These are phyloP conservation scores for Apomyelois bistriatella DNA, from an alignment of 2,888 invertebrate species.

Conservation along the genomic window DNA sequence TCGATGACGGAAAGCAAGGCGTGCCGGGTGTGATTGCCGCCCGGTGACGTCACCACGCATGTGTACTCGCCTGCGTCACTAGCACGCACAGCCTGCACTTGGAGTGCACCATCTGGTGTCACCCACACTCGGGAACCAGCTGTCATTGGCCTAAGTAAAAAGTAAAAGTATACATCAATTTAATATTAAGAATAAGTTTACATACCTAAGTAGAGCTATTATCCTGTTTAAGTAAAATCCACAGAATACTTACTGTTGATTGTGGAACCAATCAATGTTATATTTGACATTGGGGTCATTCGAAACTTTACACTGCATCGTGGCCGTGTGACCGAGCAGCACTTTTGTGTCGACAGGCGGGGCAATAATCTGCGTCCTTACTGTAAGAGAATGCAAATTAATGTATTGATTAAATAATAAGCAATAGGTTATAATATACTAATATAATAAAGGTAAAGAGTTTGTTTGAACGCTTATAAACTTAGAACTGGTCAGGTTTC, in stretches of 20 bases:
- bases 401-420: too few species aligned
- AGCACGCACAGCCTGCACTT: slow-evolving; percentile 92
- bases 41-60: slow-evolving; percentile 93
- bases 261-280: slow-evolving; percentile 93
- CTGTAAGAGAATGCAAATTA: slow-evolving; percentile 66
- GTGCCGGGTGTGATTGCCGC: slow-evolving; percentile 94
- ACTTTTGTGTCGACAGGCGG: slow-evolving; percentile 96
- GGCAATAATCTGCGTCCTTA: slow-evolving; percentile 95
- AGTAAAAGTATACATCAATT: neutral
- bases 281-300: slow-evolving; percentile 93
- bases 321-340: slow-evolving; percentile 94
- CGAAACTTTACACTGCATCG: slow-evolving; percentile 95
- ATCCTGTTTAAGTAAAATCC: slow-evolving; percentile 13
- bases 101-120: slow-evolving; percentile 90
- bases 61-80: slow-evolving; percentile 97
- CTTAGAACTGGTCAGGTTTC: too few species aligned
- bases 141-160: slow-evolving; percentile 60
- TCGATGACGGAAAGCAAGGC: slow-evolving; percentile 93
- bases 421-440: too few species aligned
- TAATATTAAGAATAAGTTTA: neutral
- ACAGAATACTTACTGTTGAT: slow-evolving; percentile 84
- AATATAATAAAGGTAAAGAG: too few species aligned
- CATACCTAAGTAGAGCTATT: neutral
- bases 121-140: slow-evolving; percentile 86
- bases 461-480: too few species aligned